A percentile compares a stretch with the other conserved stretches of the same genome.
These are phyloP conservation scores for Lacerta bilineata DNA, from an alignment of 2,797 vertebrate genomes.

Conservation along the genomic window DNA sequence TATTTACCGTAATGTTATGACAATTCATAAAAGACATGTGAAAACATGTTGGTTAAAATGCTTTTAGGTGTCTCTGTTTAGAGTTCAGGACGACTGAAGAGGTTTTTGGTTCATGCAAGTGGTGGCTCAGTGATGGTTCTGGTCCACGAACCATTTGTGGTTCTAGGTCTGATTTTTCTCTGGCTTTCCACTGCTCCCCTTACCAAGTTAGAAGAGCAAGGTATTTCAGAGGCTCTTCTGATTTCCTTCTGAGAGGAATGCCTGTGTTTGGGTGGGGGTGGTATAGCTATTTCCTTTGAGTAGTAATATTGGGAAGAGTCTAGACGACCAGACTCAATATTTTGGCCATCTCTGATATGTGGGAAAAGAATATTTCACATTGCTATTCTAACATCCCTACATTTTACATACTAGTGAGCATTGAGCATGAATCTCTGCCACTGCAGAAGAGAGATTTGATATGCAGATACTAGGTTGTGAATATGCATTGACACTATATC, in stretches of 20 bases:
- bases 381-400: background rate
- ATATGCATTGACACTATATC: conserved; percentile 24
- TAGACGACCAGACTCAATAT: background rate
- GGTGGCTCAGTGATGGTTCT: background rate
- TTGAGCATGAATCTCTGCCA: conserved; percentile 28
- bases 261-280: background rate
- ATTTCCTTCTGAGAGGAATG: background rate
- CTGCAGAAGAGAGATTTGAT: conserved; percentile 51
- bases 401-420: background rate
- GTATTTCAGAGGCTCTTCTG: background rate
- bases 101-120: background rate
- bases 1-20: background rate
- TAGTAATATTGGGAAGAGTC: background rate
- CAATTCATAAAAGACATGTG: no score
- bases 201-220: background rate
- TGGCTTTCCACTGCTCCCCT: background rate
- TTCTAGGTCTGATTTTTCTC: background rate
- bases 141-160: background rate
- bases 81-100: background rate
- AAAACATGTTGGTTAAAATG: background rate
- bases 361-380: background rate
- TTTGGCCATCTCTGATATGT: background rate
- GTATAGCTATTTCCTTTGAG: background rate
- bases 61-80: background rate
- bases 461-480: conserved; percentile 59